Evolutionary conservation across 2,113 vertebrate genomes (phyloP), one percentile per base, ranked within the genome.

Genomic region (Perognathus longimembris): DNA sequence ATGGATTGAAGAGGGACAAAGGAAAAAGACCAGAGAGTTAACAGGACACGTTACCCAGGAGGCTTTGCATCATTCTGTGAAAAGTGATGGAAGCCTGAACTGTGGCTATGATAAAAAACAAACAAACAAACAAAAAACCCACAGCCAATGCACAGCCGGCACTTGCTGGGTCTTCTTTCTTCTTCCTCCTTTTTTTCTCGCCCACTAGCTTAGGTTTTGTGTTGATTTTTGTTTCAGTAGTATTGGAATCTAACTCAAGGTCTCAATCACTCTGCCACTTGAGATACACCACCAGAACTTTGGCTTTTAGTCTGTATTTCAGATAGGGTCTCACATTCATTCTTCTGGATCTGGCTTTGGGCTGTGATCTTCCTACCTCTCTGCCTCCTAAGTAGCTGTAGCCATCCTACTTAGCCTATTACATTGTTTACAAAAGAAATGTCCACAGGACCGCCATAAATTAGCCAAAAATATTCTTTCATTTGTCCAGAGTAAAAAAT

Each of bases 391-490:
- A 61, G 21, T 61, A 24, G 9, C 59, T 61, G 24, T 21, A 12
- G 24, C 9, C 22, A 61, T 26, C 59, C 24, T 26, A 61, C 24
- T 26, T 22, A 61, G 59, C 22, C 22, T 61, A 22, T 20, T 18
- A 24, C 40, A 36, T 10, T 45, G 57, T 79, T 88, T 63, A 26
- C 57, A 67, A 96, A 54, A n/a, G 75, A 64, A 40, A 3, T 83
- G 2, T 69, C 59, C 59, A 73, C 78, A 83, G 42, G 24, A 54
- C 36, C 40, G 42, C 7, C 26, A 40, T 34, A 64, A 91, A 40
- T 86, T 77, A 73, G 15, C 61, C 75, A 94, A 11, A 69, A 66
- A 80, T 26, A 63, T 50, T 76, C n/a, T 70, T 88, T 61, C 34
- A 45, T 9, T 50, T 9, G 4, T 74, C 38, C 73, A 89, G 7